phyloP scores from a whole-genome alignment of 2,797 vertebrate genomes.

The Anguilla marmorata region DNA sequence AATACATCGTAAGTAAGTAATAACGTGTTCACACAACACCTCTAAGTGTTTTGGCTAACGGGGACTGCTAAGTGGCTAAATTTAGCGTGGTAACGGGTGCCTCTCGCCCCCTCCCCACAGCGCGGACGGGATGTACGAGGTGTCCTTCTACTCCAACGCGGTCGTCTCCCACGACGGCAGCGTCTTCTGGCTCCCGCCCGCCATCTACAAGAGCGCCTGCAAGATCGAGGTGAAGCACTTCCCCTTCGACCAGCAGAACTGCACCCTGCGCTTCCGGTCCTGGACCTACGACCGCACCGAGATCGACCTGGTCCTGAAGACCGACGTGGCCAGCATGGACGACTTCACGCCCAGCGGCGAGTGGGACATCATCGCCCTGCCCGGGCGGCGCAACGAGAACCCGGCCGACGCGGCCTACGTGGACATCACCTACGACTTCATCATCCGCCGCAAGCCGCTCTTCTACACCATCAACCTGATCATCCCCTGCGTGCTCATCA shows the following conservation, averaged over 20 bases:
- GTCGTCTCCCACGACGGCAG: constrained; percentile 80
- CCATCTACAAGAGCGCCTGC: constrained; percentile 97
- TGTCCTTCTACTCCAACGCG: constrained; percentile 79
- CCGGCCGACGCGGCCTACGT: constrained; percentile 88
- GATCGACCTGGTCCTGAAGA: constrained; percentile 89
- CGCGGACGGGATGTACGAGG: constrained; percentile 77
- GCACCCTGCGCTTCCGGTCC: constrained; percentile 92
- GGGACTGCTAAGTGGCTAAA: not conserved
- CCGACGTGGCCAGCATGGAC: constrained; percentile 91
- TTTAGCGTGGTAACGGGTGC: not conserved
- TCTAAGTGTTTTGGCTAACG: too few relatives aligned
- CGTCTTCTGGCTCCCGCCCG: constrained; percentile 88
- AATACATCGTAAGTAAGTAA: too few relatives aligned
- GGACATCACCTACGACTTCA: constrained; percentile 95
- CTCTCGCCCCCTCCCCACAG: constrained; percentile 48
- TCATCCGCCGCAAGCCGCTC: constrained; percentile 92
- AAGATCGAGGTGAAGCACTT: constrained; percentile 97
- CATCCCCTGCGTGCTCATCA: constrained; percentile 94
- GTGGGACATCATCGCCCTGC: constrained; percentile 95
- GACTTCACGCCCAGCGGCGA: constrained; percentile 97
- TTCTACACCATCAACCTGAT: constrained; percentile 99
- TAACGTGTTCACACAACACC: too few relatives aligned
- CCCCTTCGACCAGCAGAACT: constrained; percentile 96
- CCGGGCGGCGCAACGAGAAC: constrained; percentile 90
- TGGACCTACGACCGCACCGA: constrained; percentile 97